Percentiles rank a stretch among this genome's conserved stretches.
These are phyloP conservation scores for Hemistola chrysoprasaria DNA, from an alignment of 2,888 invertebrate species.

Conservation along the genomic window DNA sequence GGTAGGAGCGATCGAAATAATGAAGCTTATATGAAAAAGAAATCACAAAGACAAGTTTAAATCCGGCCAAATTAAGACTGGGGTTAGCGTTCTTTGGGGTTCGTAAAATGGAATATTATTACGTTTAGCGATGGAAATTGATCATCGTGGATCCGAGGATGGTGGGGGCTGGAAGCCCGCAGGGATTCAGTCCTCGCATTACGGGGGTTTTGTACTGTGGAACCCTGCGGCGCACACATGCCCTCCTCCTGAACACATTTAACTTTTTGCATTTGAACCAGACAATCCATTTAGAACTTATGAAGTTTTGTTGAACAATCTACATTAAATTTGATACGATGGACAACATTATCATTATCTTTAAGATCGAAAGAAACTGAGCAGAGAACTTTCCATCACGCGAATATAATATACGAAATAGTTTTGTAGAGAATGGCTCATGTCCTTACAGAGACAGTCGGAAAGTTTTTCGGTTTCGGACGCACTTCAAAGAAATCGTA, in stretches of 20 bases:
- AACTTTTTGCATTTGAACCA: conserved; percentile 6
- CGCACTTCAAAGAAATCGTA: too few species aligned
- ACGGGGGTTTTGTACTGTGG: conserved; percentile 41
- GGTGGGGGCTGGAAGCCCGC: conserved; percentile 32
- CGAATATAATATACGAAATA: too few species aligned
- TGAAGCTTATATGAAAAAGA: conserved; percentile 11
- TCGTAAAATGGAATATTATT: conserved; percentile 64
- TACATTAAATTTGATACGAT: too few species aligned
- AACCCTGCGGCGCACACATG: conserved; percentile 59
- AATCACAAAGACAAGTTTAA: conserved; percentile 36
- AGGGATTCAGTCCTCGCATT: conserved; percentile 61
- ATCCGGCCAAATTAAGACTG: conserved; percentile 42
- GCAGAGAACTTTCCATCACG: too few species aligned
- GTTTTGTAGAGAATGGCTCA: too few species aligned
- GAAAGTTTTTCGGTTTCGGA: too few species aligned
- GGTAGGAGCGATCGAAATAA: conserved; percentile 4
- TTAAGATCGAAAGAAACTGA: too few species aligned
- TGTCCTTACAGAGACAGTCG: too few species aligned
- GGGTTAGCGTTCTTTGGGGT: conserved; percentile 45
- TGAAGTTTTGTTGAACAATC: too few species aligned
- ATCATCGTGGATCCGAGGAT: conserved; percentile 49
- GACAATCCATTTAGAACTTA: conserved; percentile 1
- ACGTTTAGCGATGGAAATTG: conserved; percentile 65
- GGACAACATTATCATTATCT: background rate
- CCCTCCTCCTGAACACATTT: conserved; percentile 23